phyloP scores from a whole-genome alignment of 2,113 vertebrate genomes.

The Platichthys stellatus region DNA sequence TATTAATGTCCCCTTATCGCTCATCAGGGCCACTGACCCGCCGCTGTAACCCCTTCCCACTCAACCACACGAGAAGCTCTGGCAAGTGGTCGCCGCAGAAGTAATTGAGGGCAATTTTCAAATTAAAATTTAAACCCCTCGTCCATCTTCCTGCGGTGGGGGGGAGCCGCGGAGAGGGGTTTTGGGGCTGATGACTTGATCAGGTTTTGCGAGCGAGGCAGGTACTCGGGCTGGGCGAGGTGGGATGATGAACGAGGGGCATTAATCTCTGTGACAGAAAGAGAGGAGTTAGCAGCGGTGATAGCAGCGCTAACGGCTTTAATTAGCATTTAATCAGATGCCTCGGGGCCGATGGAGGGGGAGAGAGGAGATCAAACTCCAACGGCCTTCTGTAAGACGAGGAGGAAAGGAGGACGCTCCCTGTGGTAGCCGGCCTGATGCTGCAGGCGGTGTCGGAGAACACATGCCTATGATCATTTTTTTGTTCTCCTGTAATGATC shows the following conservation, averaged over 20 bases:
- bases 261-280: slow-evolving; percentile 84
- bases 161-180: slow-evolving; percentile 55
- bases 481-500: slow-evolving; percentile 67
- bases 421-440: slow-evolving; percentile 56
- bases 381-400: slow-evolving; percentile 67
- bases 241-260: slow-evolving; percentile 81
- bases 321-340: slow-evolving; percentile 85
- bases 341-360: slow-evolving; percentile 78
- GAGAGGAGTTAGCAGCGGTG: slow-evolving; percentile 81
- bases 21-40: slow-evolving; percentile 81
- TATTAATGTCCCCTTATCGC: slow-evolving; percentile 84
- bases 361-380: slow-evolving; percentile 78
- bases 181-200: slow-evolving; percentile 77
- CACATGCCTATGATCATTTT: slow-evolving; percentile 76
- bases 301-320: slow-evolving; percentile 83
- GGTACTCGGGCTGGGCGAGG: slow-evolving; percentile 76
- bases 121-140: slow-evolving; percentile 84
- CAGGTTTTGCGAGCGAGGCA: slow-evolving; percentile 77
- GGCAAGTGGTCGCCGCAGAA: slow-evolving; percentile 80
- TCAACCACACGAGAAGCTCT: slow-evolving; percentile 73
- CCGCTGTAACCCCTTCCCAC: slow-evolving; percentile 75
- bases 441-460: slow-evolving; percentile 73
- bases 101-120: slow-evolving; percentile 85
- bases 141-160: slow-evolving; percentile 68
- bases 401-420: slow-evolving; percentile 69